Evolutionary conservation across 2,797 vertebrate genomes (phyloP).

Genomic region (Diplodus sargus): DNA sequence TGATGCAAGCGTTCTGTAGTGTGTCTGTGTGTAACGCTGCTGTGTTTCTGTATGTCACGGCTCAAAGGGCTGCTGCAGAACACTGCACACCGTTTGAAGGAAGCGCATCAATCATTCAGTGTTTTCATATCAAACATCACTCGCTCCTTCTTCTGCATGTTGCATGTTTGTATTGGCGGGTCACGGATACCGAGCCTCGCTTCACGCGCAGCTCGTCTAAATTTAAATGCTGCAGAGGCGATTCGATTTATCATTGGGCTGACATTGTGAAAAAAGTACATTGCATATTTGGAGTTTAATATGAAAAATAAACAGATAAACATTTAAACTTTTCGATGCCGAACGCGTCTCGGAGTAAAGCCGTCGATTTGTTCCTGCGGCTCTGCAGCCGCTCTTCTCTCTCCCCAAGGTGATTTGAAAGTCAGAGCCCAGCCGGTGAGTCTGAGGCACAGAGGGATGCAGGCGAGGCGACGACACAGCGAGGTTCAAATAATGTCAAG

Average conservation of each 20-base stretch:
- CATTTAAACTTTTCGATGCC: not conserved
- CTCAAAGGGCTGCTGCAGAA: constrained; percentile 41
- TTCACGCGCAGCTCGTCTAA: constrained; percentile 9
- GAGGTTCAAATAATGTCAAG: constrained; percentile 74
- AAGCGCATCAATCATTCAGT: constrained; percentile 56
- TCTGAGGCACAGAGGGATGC: constrained; percentile 61
- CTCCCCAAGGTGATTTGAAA: constrained; percentile 76
- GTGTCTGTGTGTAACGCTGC: constrained; percentile 16
- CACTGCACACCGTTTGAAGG: constrained; percentile 18
- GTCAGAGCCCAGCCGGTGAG: constrained; percentile 69
- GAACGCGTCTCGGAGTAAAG: constrained; percentile 2
- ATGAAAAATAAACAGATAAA: not conserved
- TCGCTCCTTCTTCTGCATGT: constrained; percentile 32
- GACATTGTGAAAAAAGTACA: not conserved
- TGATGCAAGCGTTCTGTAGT: constrained; percentile 12
- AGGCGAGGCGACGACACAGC: constrained; percentile 45
- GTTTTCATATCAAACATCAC: constrained; percentile 46
- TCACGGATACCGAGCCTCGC: constrained; percentile 10
- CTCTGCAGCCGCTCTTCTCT: constrained; percentile 23
- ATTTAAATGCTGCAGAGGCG: not conserved
- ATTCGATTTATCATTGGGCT: constrained; percentile 19
- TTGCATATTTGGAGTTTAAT: constrained; percentile 16
- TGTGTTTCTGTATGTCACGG: constrained; percentile 22
- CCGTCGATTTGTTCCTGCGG: not conserved
- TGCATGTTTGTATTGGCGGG: constrained; percentile 23